phyloP scores from a whole-genome alignment of 2,888 invertebrate genomes.

The Xestia rhomboidea region DNA sequence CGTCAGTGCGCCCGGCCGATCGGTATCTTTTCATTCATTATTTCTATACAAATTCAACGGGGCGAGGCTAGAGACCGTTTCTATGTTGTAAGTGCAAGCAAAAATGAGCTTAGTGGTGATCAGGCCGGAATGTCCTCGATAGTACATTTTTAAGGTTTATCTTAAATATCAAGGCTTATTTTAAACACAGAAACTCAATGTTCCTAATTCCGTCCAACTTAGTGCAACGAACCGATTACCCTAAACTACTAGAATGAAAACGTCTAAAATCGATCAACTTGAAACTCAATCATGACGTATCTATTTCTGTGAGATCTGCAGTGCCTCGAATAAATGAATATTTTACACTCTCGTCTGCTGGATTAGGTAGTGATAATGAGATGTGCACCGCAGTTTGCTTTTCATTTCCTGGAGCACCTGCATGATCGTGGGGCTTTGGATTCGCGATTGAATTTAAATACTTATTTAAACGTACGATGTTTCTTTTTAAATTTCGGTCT shows the following conservation, averaged over 20 bases:
- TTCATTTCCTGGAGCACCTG: conserved; percentile 75
- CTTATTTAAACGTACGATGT: background rate
- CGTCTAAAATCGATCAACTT: conserved; percentile 33
- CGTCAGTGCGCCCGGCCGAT: too few species aligned
- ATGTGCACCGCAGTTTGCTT: conserved; percentile 79
- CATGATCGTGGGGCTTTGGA: conserved; percentile 69
- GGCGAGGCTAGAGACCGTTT: too few species aligned
- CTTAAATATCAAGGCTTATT: too few species aligned
- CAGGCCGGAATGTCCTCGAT: too few species aligned
- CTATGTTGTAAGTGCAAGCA: too few species aligned
- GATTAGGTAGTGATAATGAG: conserved; percentile 79
- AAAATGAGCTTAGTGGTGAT: too few species aligned
- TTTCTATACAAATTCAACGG: too few species aligned
- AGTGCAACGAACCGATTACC: conserved; percentile 11
- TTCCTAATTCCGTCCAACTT: background rate
- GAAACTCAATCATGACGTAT: conserved; percentile 55
- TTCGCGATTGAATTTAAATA: conserved; percentile 68
- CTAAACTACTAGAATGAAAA: conserved; percentile 21
- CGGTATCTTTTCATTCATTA: too few species aligned
- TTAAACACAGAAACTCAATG: too few species aligned
- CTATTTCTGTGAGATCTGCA: conserved; percentile 54
- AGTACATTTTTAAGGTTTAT: too few species aligned
- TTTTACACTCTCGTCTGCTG: conserved; percentile 73
- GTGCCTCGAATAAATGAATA: conserved; percentile 69
- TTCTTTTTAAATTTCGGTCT: conserved; percentile 23